Conservation (phyloP, 1,140 invertebrate genomes). For the Hesperophylax magnus region DNA sequence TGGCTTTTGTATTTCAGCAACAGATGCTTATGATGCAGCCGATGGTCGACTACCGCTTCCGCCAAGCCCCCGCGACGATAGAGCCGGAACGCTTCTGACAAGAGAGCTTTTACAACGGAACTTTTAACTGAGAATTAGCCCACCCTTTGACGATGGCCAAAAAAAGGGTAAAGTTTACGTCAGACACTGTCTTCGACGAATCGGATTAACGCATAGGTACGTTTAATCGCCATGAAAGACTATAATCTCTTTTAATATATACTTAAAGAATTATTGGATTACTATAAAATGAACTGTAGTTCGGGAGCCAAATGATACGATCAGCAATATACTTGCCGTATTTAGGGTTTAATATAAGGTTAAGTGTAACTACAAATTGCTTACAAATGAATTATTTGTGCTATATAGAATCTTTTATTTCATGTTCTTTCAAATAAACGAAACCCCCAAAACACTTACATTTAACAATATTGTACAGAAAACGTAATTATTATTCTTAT, state of each 20-base stretch:
- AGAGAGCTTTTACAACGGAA: constrained; percentile 45
- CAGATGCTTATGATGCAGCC: constrained; percentile 56
- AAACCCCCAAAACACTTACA: not conserved
- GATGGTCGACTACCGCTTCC: constrained; percentile 54
- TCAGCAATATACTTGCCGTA: not conserved
- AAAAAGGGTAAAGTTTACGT: constrained; percentile 22
- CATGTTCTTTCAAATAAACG: constrained; percentile 3
- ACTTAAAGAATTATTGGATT: not conserved
- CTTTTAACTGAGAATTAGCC: constrained; percentile 9
- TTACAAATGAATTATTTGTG: constrained; percentile 13
- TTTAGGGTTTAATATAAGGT: not conserved
- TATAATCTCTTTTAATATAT: not conserved
- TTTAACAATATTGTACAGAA: constrained; percentile 27
- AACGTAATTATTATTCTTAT: constrained; percentile 15
- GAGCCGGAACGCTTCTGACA: constrained; percentile 56
- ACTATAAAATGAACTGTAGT: constrained; percentile 4
- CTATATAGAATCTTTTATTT: constrained; percentile 19
- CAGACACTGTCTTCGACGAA: not conserved
- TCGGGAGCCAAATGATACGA: not conserved
- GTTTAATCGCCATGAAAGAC: not conserved
- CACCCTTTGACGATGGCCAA: not conserved
- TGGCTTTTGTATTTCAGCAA: constrained; percentile 20
- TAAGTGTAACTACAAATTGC: constrained; percentile 16
- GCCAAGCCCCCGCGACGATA: constrained; percentile 47
- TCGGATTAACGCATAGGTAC: not conserved